Conservation (phyloP, 2,888 invertebrate genomes). For the Metallyticus violacea region DNA sequence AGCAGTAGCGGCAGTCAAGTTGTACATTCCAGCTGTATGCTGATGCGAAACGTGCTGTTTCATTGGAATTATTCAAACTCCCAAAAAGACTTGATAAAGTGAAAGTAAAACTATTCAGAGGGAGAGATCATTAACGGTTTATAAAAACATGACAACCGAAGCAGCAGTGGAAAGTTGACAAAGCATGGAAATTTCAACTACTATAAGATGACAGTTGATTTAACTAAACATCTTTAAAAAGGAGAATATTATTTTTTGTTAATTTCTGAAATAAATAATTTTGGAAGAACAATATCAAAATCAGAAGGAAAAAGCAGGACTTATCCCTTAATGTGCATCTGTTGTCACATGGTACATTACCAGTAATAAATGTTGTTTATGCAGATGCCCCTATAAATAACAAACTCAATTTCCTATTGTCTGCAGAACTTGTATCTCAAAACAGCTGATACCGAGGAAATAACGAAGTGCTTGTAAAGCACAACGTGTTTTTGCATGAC, state of each 20-base stretch:
- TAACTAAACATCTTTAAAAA: not conserved
- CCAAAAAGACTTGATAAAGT: no score
- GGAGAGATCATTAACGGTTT: no score
- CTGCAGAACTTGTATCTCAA: not conserved
- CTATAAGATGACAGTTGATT: not conserved
- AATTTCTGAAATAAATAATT: not conserved
- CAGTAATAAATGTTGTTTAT: not conserved
- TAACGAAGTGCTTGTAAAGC: not conserved
- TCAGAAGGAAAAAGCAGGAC: not conserved
- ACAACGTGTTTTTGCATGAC: not conserved
- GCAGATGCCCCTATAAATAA: not conserved
- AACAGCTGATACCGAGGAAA: not conserved
- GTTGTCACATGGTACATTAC: not conserved
- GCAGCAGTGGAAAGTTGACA: no score
- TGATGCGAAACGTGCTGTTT: no score
- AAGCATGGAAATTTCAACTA: no score
- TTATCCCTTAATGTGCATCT: no score
- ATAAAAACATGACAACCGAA: no score
- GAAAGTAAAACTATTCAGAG: no score
- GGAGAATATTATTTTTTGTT: not conserved
- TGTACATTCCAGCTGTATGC: no score
- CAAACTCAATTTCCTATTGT: not conserved
- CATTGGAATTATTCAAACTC: no score
- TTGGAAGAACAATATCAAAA: not conserved
- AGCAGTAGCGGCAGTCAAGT: no score